Percentiles rank a stretch among this genome's conserved stretches.
phyloP scores from a whole-genome alignment of 2,113 vertebrate species.

The Caloenas nicobarica region DNA sequence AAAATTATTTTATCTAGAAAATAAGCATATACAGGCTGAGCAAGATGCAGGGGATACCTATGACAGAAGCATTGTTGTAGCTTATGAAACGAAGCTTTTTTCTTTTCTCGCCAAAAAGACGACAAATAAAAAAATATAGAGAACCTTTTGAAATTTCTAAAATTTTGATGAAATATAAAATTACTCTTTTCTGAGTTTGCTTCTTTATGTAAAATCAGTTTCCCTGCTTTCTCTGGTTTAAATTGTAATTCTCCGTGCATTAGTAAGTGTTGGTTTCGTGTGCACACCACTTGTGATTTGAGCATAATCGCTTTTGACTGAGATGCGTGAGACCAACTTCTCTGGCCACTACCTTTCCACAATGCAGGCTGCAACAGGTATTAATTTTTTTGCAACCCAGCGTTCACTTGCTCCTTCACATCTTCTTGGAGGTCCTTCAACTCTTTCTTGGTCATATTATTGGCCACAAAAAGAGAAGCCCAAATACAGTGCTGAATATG shows the following conservation, averaged over 20 bases:
- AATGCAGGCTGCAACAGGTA: background rate
- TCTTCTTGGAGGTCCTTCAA: background rate
- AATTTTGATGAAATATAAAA: background rate
- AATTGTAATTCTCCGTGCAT: background rate
- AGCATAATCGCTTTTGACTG: background rate
- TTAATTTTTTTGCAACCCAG: background rate
- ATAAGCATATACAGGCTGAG: background rate
- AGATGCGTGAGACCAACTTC: background rate
- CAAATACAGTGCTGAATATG: background rate
- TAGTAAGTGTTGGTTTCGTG: background rate
- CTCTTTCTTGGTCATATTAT: background rate
- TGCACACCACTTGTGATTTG: background rate
- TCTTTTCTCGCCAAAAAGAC: background rate
- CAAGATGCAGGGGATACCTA: background rate
- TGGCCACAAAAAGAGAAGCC: background rate
- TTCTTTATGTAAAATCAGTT: background rate
- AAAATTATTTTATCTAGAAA: background rate
- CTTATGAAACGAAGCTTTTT: background rate
- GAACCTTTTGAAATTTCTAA: background rate
- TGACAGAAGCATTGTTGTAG: background rate
- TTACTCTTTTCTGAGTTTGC: background rate
- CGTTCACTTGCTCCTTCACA: background rate
- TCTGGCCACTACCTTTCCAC: background rate
- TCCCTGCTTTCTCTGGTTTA: background rate
- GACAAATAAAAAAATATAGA: background rate